Base-by-base conservation (phyloP, 1,140 invertebrate species). In the Ectropis grisescens region DNA sequence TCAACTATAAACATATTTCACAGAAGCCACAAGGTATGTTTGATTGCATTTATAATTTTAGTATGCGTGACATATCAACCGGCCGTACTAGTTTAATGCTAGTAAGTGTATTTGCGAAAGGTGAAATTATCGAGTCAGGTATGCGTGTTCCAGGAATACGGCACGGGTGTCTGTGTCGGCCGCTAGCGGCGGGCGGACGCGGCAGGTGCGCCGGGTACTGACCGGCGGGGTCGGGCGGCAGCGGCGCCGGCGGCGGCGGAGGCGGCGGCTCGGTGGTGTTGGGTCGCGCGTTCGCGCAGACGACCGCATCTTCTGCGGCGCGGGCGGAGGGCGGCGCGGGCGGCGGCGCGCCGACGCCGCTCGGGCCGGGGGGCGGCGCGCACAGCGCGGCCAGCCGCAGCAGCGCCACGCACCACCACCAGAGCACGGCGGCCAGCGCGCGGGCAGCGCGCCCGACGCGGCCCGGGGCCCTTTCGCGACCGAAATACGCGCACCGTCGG, bases 331-430 rank as follows among this genome's bases (percentile, higher is more conserved):
- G 48, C 48, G 55, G 55, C 54, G 57, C 16, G 16, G 16, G n/a
- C n/a, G n/a, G 53, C 46, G 48, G 48, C 51, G 50, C 50, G 41
- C 41, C 47, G 47, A 39, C 39, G 42, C 47, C 56, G 57, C 59
- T 40, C 48, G 67, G 57, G 71, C 64, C 68, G 68, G 66, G 66
- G 68, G 68, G 67, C 58, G 69, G 66, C 54, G 72, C 69, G 48
- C 72, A 78, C 49, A 74, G 72, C 62, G 59, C 72, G 66, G 70
- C 72, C 68, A 78, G 72, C 72, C 72, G 72, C 68, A 78, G 72
- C 72, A 78, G 72, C 72, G 72, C 72, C 72, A 78, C 69, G 64
- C 72, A 78, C 72, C 72, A 74, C 69, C 70, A 78, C 72, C 72
- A 78, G 68, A 75, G 68, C 72, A 74, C 66, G 66, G 72, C 69